Conservation (phyloP, 2,113 vertebrate species). For the Sapajus apella region DNA sequence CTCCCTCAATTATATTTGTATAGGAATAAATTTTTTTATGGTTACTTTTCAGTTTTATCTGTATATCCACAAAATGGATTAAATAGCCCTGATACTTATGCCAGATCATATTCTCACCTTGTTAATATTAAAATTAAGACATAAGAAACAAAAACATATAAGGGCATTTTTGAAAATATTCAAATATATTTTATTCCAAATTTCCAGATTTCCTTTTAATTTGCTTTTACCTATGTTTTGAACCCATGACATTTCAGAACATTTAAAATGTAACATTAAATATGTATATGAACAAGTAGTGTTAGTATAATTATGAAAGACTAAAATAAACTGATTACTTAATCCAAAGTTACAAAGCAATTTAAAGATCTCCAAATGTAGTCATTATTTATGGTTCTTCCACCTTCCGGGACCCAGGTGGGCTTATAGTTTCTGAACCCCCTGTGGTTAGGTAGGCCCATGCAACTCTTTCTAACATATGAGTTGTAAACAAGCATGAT, state of each 20-base stretch:
- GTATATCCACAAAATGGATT: not conserved
- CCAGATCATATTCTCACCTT: not conserved
- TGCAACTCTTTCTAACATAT: not conserved
- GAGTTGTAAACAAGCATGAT: not conserved
- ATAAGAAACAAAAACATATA: not conserved
- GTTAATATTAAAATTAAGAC: not conserved
- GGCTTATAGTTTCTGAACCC: not conserved
- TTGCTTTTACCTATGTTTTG: not conserved
- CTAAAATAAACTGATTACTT: not conserved
- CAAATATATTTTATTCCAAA: not conserved
- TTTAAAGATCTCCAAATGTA: not conserved
- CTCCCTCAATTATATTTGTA: not conserved
- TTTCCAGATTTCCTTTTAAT: slow-evolving; percentile 2
- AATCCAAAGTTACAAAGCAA: not conserved
- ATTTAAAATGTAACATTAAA: slow-evolving; percentile 27
- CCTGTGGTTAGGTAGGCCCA: not conserved
- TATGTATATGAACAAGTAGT: not conserved
- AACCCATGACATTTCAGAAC: not conserved
- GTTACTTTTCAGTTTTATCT: slow-evolving; percentile 15
- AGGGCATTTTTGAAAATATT: slow-evolving; percentile 11
- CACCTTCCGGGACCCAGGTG: not conserved
- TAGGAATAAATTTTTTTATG: not conserved
- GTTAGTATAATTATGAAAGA: not conserved
- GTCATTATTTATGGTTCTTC: not conserved
- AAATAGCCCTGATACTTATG: not conserved